Base-by-base conservation (phyloP, 2,113 vertebrate species). In the Sus scrofa region DNA sequence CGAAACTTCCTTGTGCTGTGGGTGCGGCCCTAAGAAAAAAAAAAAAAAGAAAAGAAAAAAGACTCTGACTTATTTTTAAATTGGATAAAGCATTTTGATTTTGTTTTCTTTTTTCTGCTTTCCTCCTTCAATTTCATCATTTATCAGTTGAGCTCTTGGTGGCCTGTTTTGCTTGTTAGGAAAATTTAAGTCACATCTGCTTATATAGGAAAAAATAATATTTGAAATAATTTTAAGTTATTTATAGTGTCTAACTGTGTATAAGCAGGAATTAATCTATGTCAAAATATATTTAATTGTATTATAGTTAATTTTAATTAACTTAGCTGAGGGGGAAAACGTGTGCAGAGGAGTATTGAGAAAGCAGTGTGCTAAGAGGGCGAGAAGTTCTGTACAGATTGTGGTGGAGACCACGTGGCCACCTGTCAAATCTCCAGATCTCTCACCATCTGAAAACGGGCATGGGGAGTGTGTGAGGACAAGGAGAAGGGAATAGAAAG, bases 21-120 rank as follows among this genome's bases (percentile, higher is more conserved):
- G 44, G 44, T 44, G 44, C 8, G 44, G 44, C 44, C 44, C 44
- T 44, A 44, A 44, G 8, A 44, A 44, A 44, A 44, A 44, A 8
- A 8, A 44, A 44, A 44, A 44, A 44, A 44, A 44, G 8, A 8
- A 44, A 44, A 44, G 44, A 58, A 79, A 56, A 12, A 65, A 65
- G 70, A 50, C 56, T 74, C 50, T 37, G 26, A 73, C 24, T 94
- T 79, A 52, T 70, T 93, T 86, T 79, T 32, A n/a, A 65, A 24
- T 65, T 94, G 65, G 7, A 50, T 70, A 82, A 18, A 79, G 12
- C 54, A 62, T 83, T 89, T 94, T 94, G n/a, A 60, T 83, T 71
- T 67, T 34, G 20, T 73, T 78, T 90, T n/a, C 44, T 24, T 56
- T 18, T 50, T 56, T 60, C 62, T 78, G 13, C 27, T 71, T 70